A percentile compares a stretch with the other conserved stretches of the same genome.
phyloP scores from a whole-genome alignment of 2,113 vertebrate species.

The Lamprotornis superbus region DNA sequence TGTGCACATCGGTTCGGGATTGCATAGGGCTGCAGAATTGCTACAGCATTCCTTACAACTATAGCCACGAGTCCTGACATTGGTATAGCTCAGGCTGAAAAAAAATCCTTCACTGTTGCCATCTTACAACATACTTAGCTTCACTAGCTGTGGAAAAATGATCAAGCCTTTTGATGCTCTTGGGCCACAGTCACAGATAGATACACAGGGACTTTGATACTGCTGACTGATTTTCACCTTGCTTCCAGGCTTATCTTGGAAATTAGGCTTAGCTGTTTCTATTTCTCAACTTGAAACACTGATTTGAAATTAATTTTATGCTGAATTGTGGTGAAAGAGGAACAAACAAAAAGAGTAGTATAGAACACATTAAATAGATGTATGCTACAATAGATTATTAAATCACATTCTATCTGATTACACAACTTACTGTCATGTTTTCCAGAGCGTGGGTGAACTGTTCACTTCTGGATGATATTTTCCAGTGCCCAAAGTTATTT shows the following conservation, averaged over 20 bases:
- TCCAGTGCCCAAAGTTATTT: neutral
- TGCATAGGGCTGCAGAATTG: neutral
- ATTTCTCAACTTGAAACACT: neutral
- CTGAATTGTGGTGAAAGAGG: neutral
- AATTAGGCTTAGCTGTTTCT: neutral
- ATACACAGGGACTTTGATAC: neutral
- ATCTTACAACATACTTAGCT: neutral
- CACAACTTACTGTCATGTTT: neutral
- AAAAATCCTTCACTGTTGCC: neutral
- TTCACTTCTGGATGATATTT: neutral
- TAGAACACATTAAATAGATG: neutral
- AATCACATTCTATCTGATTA: neutral
- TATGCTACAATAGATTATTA: neutral
- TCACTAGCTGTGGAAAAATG: neutral
- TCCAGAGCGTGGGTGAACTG: neutral
- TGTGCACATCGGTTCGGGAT: neutral
- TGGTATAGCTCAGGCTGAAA: neutral
- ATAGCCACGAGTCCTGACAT: fast-evolving
- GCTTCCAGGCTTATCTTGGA: neutral
- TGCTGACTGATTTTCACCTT: neutral
- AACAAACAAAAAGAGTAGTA: neutral
- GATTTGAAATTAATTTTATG: neutral
- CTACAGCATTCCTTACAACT: neutral
- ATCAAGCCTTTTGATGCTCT: neutral
- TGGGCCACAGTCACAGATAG: neutral